Conservation (phyloP, 2,113 vertebrate species). For the Vulpes vulpes region DNA sequence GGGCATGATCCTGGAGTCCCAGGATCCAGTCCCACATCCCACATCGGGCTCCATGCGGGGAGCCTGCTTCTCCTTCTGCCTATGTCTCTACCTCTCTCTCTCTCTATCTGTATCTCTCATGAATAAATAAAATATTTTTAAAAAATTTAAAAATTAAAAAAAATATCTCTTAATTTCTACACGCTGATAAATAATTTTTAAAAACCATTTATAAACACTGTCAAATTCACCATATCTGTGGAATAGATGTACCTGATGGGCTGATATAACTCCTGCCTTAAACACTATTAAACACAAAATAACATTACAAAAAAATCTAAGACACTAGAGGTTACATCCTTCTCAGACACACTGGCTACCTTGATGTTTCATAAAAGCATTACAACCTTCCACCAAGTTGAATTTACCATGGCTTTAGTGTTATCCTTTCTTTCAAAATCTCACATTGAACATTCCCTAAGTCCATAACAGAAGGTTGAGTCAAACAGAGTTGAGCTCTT, state of each 20-base stretch:
- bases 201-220: background rate
- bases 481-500: constrained; percentile 34
- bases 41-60: too few species aligned
- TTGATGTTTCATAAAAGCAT: constrained; percentile 29
- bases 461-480: background rate
- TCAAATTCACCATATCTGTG: background rate
- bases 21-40: too few species aligned
- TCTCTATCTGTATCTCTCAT: too few species aligned
- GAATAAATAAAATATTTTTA: too few species aligned
- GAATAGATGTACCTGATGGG: background rate
- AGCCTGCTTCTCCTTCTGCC: too few species aligned
- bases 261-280: background rate
- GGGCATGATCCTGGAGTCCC: too few species aligned
- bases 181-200: background rate
- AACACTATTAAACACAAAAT: background rate
- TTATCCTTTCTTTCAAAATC: background rate
- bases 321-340: background rate
- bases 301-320: constrained; percentile 24
- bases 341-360: background rate
- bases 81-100: too few species aligned
- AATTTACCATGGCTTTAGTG: background rate
- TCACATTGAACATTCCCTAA: constrained; percentile 12
- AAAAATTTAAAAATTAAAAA: too few species aligned
- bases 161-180: too few species aligned
- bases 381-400: background rate